Evolutionary conservation across 2,888 invertebrate genomes (phyloP), one percentile per base, ranked within the genome.

Genomic region (Mesopsocus fuscifrons): DNA sequence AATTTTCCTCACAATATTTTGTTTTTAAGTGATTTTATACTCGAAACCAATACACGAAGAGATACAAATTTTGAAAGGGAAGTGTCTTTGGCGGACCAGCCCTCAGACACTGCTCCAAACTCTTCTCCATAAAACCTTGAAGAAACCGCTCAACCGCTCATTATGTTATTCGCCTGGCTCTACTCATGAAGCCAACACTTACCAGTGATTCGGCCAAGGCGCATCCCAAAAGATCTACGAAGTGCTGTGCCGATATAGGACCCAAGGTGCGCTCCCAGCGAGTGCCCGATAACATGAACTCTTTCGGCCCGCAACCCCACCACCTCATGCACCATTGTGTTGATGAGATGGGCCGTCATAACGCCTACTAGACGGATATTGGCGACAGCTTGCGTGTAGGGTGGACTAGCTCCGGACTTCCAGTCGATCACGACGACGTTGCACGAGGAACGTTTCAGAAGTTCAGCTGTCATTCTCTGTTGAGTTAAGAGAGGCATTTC

Each of bases 351-450:
- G 0, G 84, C 85, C 0, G 83, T 74, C 61, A 89, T 81, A 1
- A 76, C 76, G 0, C 87, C 91, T 2, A 91, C 77, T 11, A 92
- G 65, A 41, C 91, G 67, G 16, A 84, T 85, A 56, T 92, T 92
- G 1, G 89, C 88, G 2, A 85, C 88, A 0, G 94, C 91, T 59
- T 91, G 88, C 0, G 82, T 78, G 57, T 92, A 94, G 0, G 88
- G 87, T 1, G 88, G 87, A 47, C 75, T 76, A 0, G 88, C 80
- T 0, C 88, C 91, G 3, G 73, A 73, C 46, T 80, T 72, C 91
- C 89, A 91, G 55, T 88, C 88, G 2, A 89, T 72, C 1, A 81
- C 67, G 11, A 87, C 66, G 0, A 88, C 80, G 42, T 82, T 79
- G 33, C 77, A 74, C 41, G 74, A 72, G 32, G 74, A 74, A 43